Base-by-base conservation (phyloP, 2,888 invertebrate species). In the Uloborus plumipes region DNA sequence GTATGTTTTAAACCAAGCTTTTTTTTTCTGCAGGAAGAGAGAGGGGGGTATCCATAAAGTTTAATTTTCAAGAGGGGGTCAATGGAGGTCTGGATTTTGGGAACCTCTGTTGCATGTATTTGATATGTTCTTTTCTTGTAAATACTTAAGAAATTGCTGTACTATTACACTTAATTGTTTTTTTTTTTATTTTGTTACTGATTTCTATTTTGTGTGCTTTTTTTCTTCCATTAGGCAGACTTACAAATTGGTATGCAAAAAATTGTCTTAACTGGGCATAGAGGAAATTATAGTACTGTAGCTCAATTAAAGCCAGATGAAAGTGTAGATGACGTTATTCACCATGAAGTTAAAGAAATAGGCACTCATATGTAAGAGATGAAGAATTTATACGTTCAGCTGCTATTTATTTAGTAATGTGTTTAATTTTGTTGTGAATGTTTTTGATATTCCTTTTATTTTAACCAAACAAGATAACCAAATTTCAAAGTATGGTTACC, bases 331-430 rank as follows among this genome's bases (percentile, higher is more conserved):
- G 94, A 97, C 90, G 95, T 99, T 51, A 97, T 99, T 88, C 95
- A 97, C 88, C 98, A 99, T 90, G 99, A 99, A 92, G 98, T 99
- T n/a, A 99, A 98, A 90, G 99, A 99, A 91, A 93, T 97, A 86
- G 99, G 99, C 59, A 96, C 97, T 64, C 99, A 99, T 88, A 98
- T 99, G 95, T 95, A 90, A 89, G 92, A 88, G 11, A 26, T 4
- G 26, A 26, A 26, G 4, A 3, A 26, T 26, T 26, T 26, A 26
- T 26, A 26, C 4, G 2, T 26, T 26, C 26, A 26, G 26, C 26
- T 26, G 26, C 26, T 26, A 26, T 26, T 26, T 26, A 4, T 26
- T 26, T 4, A 3, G 26, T 26, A 2, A 26, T 26, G 4, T 26
- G 26, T 4, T n/a, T n/a, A n/a, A n/a, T n/a, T n/a, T n/a, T n/a